phyloP scores from a whole-genome alignment of 2,113 vertebrate species.

The Saimiri boliviensis region DNA sequence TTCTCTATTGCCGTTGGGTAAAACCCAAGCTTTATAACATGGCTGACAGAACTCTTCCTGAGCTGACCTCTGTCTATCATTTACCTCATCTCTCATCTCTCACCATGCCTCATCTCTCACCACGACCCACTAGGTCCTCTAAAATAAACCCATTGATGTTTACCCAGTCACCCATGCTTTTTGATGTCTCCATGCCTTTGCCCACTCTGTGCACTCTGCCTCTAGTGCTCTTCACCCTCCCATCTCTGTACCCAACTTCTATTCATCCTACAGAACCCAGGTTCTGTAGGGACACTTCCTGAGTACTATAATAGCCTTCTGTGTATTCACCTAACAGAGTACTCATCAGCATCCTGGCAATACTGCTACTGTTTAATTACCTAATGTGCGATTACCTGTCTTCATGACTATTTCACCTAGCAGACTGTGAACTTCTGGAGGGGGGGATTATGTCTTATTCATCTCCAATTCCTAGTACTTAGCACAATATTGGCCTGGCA shows the following conservation, averaged over 20 bases:
- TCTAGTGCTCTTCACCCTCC: neutral
- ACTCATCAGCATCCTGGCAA: neutral
- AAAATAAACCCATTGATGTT: neutral
- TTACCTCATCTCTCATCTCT: neutral
- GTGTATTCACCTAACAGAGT: neutral
- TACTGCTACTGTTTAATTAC: neutral
- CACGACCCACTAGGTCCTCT: neutral
- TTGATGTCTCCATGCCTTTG: neutral
- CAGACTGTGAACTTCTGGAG: neutral
- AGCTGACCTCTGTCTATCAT: neutral
- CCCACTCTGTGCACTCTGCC: neutral
- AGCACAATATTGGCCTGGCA: neutral
- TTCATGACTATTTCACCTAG: neutral
- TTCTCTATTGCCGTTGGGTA: neutral
- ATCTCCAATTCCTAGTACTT: neutral
- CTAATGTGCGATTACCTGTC: neutral
- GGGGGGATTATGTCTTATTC: neutral
- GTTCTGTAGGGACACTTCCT: neutral
- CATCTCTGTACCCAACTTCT: neutral
- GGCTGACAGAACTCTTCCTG: neutral
- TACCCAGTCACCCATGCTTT: neutral
- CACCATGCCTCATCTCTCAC: neutral
- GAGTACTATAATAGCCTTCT: neutral
- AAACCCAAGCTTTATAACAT: constrained; percentile 3
- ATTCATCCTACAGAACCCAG: neutral